Evolutionary conservation across 2,888 invertebrate species (phyloP).

Genomic region (Asteroscopus sphinx): DNA sequence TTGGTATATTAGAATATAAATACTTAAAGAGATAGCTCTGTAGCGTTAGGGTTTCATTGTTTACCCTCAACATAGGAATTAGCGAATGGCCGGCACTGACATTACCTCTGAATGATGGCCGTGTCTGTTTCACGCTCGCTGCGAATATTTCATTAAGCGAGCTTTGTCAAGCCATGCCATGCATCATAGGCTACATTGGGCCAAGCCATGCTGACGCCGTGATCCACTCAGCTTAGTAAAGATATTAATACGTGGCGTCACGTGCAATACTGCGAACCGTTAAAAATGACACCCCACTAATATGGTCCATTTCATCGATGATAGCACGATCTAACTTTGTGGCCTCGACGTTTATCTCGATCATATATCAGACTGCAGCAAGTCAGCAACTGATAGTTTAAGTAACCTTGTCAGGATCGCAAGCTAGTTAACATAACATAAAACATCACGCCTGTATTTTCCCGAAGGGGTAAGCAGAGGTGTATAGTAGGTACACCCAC

Average conservation of each 20-base stretch:
- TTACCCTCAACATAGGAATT: slow-evolving; percentile 51
- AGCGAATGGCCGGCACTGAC: slow-evolving; percentile 69
- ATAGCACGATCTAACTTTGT: slow-evolving; percentile 38
- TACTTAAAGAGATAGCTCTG: not conserved
- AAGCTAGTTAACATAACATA: not conserved
- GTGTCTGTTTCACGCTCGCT: slow-evolving; percentile 81
- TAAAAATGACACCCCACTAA: slow-evolving; percentile 48
- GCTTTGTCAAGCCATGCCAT: slow-evolving; percentile 80
- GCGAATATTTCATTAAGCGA: slow-evolving; percentile 87
- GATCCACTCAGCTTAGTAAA: slow-evolving; percentile 85
- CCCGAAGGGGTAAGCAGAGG: too few species aligned
- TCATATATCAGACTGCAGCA: slow-evolving; percentile 2
- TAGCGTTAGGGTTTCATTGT: not conserved
- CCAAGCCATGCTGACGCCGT: slow-evolving; percentile 79
- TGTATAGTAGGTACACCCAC: too few species aligned
- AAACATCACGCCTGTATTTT: too few species aligned
- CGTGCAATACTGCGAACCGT: slow-evolving; percentile 67
- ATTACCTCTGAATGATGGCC: slow-evolving; percentile 84
- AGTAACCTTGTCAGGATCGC: not conserved
- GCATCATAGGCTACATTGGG: slow-evolving; percentile 83
- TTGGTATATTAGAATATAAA: not conserved
- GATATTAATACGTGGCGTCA: slow-evolving; percentile 82
- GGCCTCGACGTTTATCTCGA: slow-evolving; percentile 24
- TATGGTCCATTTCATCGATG: slow-evolving; percentile 40
- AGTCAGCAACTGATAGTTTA: not conserved